Base-by-base conservation (phyloP, 2,888 invertebrate species). In the Nudaria mundana region DNA sequence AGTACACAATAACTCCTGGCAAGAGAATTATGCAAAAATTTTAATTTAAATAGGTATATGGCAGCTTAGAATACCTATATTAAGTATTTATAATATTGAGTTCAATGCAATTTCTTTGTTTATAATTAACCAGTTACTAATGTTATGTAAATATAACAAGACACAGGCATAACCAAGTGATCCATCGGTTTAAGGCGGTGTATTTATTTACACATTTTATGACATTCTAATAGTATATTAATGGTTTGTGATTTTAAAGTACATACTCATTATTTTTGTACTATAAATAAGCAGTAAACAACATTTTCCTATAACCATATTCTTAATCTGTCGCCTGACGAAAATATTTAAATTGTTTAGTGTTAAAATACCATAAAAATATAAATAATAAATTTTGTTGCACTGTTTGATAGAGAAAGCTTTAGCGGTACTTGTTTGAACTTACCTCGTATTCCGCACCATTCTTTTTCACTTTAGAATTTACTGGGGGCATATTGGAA, bases 391-490 rank as follows among this genome's bases (percentile, higher is more conserved):
- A 20, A 28, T 12, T 15, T n/a, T 28, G 6, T 5, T 1, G 20
- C 28, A 5, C n/a, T 28, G 28, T 32, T 39, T 25, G 25, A 8
- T n/a, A 34, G 0, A 18, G 29, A 30, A 37, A 33, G 15, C 29
- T 37, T 33, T 4, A 24, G 25, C 14, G 25, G 13, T 48, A 42
- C 42, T 52, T 30, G 48, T 44, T 41, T 50, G 61, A 61, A 66
- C 69, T 80, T 81, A 88, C 88, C 86, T 87, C 86, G 54, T 87
- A 88, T 61, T 88, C 86, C 63, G 82, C 77, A 62, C 83, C 81
- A 71, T 76, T 72, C 74, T 87, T 86, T 68, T 84, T 86, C 47
- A 73, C 64, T 64, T 87, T 87, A 40, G 86, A 83, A 70, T 86
- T 87, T 37, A 88, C 76, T 52, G 88, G 88, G 58, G 87, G 88